Evolutionary conservation across 1,140 invertebrate species (phyloP).

Genomic region (Procambarus clarkii): DNA sequence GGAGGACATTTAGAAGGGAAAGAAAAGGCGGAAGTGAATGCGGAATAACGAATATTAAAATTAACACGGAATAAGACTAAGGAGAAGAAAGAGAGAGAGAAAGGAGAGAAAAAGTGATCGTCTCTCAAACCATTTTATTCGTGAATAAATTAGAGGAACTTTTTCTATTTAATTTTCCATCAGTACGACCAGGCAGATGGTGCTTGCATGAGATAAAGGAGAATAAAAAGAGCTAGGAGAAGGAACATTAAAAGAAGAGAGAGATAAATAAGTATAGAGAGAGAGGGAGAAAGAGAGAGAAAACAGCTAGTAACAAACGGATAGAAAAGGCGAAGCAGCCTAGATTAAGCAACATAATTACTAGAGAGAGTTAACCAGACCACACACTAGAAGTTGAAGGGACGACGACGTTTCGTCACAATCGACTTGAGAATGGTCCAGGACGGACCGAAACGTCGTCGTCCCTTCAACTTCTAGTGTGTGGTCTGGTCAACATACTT

Average conservation of each 20-base stretch:
- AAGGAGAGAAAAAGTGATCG: neutral
- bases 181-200: neutral
- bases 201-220: neutral
- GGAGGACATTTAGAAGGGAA: too few relatives aligned
- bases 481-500: too few relatives aligned
- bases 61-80: neutral
- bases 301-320: too few relatives aligned
- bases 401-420: too few relatives aligned
- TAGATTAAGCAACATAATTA: too few relatives aligned
- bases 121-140: neutral
- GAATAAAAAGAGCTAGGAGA: neutral
- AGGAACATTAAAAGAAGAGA: neutral
- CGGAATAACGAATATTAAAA: too few relatives aligned
- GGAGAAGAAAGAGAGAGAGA: neutral
- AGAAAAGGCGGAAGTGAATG: too few relatives aligned
- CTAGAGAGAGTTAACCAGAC: too few relatives aligned
- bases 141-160: conserved; percentile 21
- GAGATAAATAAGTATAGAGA: neutral
- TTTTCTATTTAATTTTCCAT: conserved; percentile 30
- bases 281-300: conserved; percentile 12
- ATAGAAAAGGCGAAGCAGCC: neutral
- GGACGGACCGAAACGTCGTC: too few relatives aligned
- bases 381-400: too few relatives aligned
- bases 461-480: too few relatives aligned
- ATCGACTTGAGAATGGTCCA: too few relatives aligned